Evolutionary conservation across 2,888 invertebrate genomes (phyloP), one percentile per base, ranked within the genome.

Genomic region (Protophormia terraenovae): DNA sequence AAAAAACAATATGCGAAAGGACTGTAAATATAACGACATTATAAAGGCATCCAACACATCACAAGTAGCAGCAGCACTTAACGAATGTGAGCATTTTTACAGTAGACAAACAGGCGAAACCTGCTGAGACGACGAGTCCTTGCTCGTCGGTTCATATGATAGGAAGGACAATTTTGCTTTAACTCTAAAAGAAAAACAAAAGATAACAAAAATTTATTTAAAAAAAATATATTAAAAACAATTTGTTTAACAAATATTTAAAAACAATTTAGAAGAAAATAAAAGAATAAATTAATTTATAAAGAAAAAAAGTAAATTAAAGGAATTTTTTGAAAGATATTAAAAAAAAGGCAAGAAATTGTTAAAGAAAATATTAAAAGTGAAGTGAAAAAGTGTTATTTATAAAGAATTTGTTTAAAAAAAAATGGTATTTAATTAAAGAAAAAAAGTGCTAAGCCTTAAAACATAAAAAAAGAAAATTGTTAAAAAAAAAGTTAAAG

Each of bases 91-190:
- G 80, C 73, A 81, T 73, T 84, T 83, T 82, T 82, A 86, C 85
- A 90, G 90, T 91, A 91, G 90, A 91, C 91, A 91, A 90, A 90
- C 90, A 89, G 91, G 90, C 90, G 88, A 90, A 90, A 89, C 90
- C 91, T 91, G 90, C 90, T 90, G 90, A 91, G 90, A 91, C 89
- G 91, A 88, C 91, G 91, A 91, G 91, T 91, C 91, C 91, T 91
- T 90, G 91, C 90, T 90, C 90, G 91, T 91, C 91, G 91, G 89
- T 90, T 89, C 91, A 90, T 88, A 90, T 88, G 91, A 90, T 89
- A 90, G 90, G 91, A 91, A 90, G 88, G 88, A 88, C 87, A 87
- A 86, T 79, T 87, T 87, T 76, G 73, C 83, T 87, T 87, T 83
- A 86, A 84, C 58, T 60, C 55, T 24, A 71, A 66, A 69, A 72